Conservation (phyloP, 2,888 invertebrate species). For the Scaptomyza cyrtandrae region DNA sequence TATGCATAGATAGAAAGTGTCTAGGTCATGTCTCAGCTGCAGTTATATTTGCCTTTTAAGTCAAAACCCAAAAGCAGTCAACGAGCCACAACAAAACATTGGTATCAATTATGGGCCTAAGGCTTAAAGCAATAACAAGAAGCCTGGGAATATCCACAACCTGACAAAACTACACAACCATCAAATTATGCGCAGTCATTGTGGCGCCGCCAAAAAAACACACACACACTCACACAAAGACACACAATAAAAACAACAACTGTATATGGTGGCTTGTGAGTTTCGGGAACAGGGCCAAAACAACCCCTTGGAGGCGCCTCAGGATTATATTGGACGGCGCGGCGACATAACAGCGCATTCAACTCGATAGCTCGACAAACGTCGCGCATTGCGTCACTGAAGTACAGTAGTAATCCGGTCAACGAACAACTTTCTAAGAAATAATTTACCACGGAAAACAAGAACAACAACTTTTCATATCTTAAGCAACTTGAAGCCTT, state of each 20-base stretch:
- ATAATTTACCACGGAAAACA: neutral
- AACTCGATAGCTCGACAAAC: constrained; percentile 58
- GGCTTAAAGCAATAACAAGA: constrained; percentile 43
- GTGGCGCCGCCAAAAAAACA: constrained; percentile 60
- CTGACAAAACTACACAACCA: constrained; percentile 47
- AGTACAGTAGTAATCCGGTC: constrained; percentile 3
- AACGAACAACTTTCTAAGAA: neutral
- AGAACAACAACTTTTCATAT: neutral
- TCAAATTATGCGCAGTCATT: constrained; percentile 78
- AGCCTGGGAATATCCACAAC: constrained; percentile 19
- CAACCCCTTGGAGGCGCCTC: constrained; percentile 72
- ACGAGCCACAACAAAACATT: constrained; percentile 35
- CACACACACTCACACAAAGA: constrained; percentile 24
- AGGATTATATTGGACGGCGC: constrained; percentile 54
- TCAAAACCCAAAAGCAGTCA: neutral
- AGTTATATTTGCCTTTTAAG: constrained; percentile 16
- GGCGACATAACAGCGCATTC: constrained; percentile 58
- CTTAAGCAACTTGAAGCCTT: neutral
- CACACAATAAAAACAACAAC: constrained; percentile 9
- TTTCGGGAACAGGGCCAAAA: constrained; percentile 49
- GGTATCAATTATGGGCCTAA: constrained; percentile 53
- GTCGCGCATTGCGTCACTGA: constrained; percentile 69
- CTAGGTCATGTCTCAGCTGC: constrained; percentile 71
- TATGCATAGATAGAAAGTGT: constrained; percentile 38
- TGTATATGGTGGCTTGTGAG: constrained; percentile 22